A percentile compares a stretch with the other conserved stretches of the same genome.
Conservation (phyloP, 2,113 vertebrate genomes). For the Chaetorhynchus papuensis region DNA sequence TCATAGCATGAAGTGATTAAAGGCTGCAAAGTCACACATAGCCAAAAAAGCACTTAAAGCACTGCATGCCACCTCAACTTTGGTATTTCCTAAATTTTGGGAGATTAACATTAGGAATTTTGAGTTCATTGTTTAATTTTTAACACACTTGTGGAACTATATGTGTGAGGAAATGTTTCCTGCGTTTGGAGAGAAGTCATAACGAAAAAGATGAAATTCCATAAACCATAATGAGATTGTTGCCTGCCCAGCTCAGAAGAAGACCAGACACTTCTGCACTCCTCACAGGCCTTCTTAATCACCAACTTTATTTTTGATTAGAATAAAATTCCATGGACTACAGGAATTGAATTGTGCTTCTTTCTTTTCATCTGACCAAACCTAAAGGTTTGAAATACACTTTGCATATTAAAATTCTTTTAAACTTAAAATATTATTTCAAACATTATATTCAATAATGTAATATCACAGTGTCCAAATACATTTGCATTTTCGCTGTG, state of each 20-base stretch:
- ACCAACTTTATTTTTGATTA: neutral
- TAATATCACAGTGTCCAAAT: neutral
- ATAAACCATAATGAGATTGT: neutral
- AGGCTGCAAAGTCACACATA: neutral
- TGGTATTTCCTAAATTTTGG: neutral
- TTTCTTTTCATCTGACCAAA: neutral
- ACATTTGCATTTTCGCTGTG: constrained; percentile 3
- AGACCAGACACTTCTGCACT: neutral
- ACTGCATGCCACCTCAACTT: neutral
- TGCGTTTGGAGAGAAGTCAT: neutral
- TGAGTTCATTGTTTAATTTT: neutral
- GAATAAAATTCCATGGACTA: neutral
- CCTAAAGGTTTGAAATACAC: constrained; percentile 11
- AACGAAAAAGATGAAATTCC: neutral
- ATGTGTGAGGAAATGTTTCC: neutral
- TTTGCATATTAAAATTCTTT: constrained; percentile 20
- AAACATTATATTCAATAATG: neutral
- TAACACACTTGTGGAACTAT: neutral
- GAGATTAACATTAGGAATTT: neutral
- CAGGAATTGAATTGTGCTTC: neutral
- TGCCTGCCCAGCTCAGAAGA: neutral
- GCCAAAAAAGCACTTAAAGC: neutral
- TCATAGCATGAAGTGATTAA: neutral
- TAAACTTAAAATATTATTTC: constrained; percentile 12
- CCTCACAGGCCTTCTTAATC: neutral